A percentile compares a stretch with the other conserved stretches of the same genome.
Evolutionary conservation across 1,140 invertebrate species (phyloP).

Genomic region (Caenorhabditis tropicalis): DNA sequence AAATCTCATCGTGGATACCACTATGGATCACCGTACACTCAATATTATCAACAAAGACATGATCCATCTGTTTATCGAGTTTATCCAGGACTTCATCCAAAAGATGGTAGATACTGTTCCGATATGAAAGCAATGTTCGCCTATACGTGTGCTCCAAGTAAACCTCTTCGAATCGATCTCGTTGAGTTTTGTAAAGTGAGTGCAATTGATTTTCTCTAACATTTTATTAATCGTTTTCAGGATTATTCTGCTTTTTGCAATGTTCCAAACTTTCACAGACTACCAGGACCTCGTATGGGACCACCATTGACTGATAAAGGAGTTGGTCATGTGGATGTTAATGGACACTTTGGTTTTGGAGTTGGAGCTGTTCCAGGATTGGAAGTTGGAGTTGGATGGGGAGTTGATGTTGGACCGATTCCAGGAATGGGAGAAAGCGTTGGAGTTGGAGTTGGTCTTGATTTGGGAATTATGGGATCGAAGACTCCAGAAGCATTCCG

Average conservation of each 20-base stretch:
- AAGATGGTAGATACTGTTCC: constrained; percentile 55
- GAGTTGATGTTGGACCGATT: constrained; percentile 62
- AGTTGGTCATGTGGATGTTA: constrained; percentile 57
- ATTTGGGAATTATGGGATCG: constrained; percentile 55
- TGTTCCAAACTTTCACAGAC: constrained; percentile 57
- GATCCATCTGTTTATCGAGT: constrained; percentile 25
- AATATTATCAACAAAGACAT: constrained; percentile 14
- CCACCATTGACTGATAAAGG: constrained; percentile 40
- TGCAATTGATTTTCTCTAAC: too few relatives aligned
- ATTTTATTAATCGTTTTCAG: constrained; percentile 47
- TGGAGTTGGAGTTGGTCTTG: constrained; percentile 56
- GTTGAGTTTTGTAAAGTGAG: constrained; percentile 61
- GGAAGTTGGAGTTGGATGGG: constrained; percentile 61
- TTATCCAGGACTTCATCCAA: constrained; percentile 57
- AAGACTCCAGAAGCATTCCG: constrained; percentile 55
- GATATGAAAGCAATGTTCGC: constrained; percentile 57
- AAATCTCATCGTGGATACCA: constrained; percentile 25
- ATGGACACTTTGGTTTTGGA: constrained; percentile 58
- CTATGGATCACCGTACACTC: constrained; percentile 16
- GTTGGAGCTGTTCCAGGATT: constrained; percentile 59
- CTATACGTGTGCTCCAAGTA: constrained; percentile 61
- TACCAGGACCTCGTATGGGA: constrained; percentile 59
- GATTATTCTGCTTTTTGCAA: constrained; percentile 58
- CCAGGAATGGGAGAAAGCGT: constrained; percentile 60
- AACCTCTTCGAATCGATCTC: constrained; percentile 59